Evolutionary conservation across 2,113 vertebrate species (phyloP), one percentile per base, ranked within the genome.

Genomic region (Petrocephalus zakoni): DNA sequence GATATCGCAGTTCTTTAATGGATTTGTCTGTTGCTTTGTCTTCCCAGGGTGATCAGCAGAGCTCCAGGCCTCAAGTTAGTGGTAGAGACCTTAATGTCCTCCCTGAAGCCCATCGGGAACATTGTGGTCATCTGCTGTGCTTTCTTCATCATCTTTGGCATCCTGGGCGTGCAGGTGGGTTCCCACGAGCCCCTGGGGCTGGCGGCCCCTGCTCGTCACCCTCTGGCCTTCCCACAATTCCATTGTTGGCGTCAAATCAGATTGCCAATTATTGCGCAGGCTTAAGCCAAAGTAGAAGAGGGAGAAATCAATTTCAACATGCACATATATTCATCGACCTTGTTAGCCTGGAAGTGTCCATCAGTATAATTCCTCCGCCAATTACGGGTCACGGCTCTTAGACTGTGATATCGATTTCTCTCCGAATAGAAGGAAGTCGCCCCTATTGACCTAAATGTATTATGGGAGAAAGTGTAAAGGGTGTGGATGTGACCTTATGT

Each of bases 121-220:
- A 99, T 99, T 0, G 98, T 99, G 94, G 98, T 99, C 93, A 99
- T 99, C 94, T 99, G 98, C 94, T 99, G 98, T 91, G 98, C 98
- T 90, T 99, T 99, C 94, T 99, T 99, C 96, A 99, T 99, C 92
- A 99, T 99, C 94, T 99, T 99, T 75, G 98, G 98, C 91, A 99
- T 99, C 94, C 93, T 99, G 87, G 98, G 98, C 91, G 98, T 99
- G 13, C 98, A 99, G 98, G 98, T 99, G 90, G 94, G 96, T 53
- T n/a, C 56, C 86, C 81, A 22, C 10, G 42, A 46, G 37, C 75
- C 46, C 46, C 46, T 7, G 1, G 3, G 25, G 55, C 34, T 19
- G 29, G 81, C 56, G 84, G 83, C 47, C 8, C 25, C 21, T 47
- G 42, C 15, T 75, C 47, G 47, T 34, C 15, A 17, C 87, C 22